These are phyloP conservation scores for Gadus chalcogrammus DNA, from an alignment of 2,113 vertebrate genomes.

Conservation along the genomic window DNA sequence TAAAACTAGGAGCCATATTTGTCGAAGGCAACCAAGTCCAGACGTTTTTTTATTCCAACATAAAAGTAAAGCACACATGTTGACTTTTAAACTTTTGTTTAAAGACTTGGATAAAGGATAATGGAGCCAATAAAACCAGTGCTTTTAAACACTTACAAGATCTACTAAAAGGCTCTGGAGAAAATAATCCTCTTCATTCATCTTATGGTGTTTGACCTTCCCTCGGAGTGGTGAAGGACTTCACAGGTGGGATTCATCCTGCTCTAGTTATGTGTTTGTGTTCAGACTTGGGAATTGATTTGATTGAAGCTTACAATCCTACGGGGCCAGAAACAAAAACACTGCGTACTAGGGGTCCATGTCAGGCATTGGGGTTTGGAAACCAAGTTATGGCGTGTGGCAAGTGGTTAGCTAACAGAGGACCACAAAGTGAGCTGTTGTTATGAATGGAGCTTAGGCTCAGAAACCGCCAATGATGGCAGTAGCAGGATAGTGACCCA, in stretches of 20 bases:
- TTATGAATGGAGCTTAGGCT: too few species aligned
- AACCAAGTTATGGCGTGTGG: neutral
- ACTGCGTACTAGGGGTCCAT: neutral
- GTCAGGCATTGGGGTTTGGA: neutral
- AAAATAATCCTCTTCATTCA: neutral
- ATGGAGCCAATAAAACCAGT: neutral
- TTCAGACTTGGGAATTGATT: neutral
- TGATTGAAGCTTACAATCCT: constrained; percentile 21
- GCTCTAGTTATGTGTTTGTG: neutral
- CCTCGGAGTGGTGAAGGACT: constrained; percentile 1
- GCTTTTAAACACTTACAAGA: neutral
- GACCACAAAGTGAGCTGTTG: neutral
- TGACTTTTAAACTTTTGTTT: too few species aligned
- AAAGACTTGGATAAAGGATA: too few species aligned
- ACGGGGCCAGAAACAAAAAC: constrained; percentile 11
- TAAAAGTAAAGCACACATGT: too few species aligned
- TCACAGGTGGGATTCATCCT: constrained; percentile 13
- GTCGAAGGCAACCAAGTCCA: too few species aligned
- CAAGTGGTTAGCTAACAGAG: neutral
- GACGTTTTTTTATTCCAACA: too few species aligned
- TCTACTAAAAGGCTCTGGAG: neutral
- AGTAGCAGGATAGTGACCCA: too few species aligned
- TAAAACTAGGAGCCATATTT: too few species aligned
- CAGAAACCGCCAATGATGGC: too few species aligned
- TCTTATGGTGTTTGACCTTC: neutral